Evolutionary conservation across 2,888 invertebrate genomes (phyloP), one percentile per base, ranked within the genome.

Genomic region (Sarcophaga carnaria): DNA sequence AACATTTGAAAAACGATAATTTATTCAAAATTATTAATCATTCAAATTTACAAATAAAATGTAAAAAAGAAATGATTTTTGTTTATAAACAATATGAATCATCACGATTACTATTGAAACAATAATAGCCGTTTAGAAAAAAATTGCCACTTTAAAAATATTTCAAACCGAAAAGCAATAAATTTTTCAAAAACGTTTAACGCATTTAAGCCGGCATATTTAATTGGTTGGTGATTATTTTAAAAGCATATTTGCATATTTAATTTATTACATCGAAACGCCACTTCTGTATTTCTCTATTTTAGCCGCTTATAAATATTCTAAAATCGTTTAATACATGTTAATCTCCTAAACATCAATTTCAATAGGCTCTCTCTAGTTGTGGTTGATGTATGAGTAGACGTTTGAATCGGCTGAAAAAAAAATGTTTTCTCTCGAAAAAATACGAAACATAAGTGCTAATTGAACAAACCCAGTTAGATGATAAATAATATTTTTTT

Each of bases 381-480:
- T 12, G 14, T 54, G 54, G 17, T 54, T 54, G 54, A 54, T 54
- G 37, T 2, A 37, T 37, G 37, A 37, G 37, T 2, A 37, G 8
- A 37, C 37, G 8, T 37, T 37, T 1, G 37, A 8, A 10, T 8
- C 37, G 37, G 10, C 2, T 37, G 2, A 37, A 8, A 10, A 37
- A 37, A 6, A 37, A 0, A 0, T 54, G 17, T 54, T 54, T 54
- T 54, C 17, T 14, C 17, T 54, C 1, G 54, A 54, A 54, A 12
- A 47, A 27, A 54, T 54, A 76, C 59, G 66, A 49, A 66, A 59
- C 27, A 66, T 54, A 59, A 76, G 66, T 76, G 76, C 22, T 76
- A 76, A 76, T 76, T 76, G 66, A 66, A 27, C 64, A 76, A 37
- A 76, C 66, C 47, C 22, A 63, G 22, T 63, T 75, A 47, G 63